Percentiles rank a stretch among this genome's conserved stretches.
Evolutionary conservation across 2,888 invertebrate species (phyloP).

Genomic region (Carcina quercana): DNA sequence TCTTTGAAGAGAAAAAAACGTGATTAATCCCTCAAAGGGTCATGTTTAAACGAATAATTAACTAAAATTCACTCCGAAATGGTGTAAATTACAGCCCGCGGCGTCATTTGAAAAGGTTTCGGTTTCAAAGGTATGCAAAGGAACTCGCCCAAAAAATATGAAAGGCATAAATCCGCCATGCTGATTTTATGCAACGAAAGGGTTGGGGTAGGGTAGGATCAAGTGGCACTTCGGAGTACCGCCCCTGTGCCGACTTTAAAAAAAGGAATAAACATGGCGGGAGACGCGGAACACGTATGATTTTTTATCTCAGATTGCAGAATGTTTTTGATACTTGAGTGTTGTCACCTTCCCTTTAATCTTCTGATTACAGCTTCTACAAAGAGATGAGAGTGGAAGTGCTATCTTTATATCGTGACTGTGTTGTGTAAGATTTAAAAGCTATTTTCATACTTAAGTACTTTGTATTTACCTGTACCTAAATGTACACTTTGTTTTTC

Average conservation of each 20-base stretch:
- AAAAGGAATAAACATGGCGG: conserved; percentile 52
- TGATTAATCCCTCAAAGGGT: not conserved
- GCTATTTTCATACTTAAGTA: too few species aligned
- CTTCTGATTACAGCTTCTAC: conserved; percentile 58
- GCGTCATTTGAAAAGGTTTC: conserved; percentile 53
- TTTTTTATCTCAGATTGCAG: conserved; percentile 21
- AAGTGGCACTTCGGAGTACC: conserved; percentile 65
- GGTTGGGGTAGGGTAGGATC: conserved; percentile 57
- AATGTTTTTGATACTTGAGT: conserved; percentile 10
- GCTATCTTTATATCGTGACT: too few species aligned
- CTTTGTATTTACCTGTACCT: too few species aligned
- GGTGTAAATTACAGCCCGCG: conserved; percentile 64
- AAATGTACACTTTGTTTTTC: too few species aligned
- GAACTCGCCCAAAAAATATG: conserved; percentile 46
- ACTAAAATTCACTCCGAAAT: conserved; percentile 29
- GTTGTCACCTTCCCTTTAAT: conserved; percentile 50
- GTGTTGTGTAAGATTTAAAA: too few species aligned
- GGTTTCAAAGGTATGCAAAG: conserved; percentile 51
- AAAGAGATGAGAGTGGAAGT: too few species aligned
- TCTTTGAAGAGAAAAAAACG: not conserved
- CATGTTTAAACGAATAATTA: conserved; percentile 7
- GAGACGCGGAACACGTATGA: conserved; percentile 25
- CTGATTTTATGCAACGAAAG: conserved; percentile 56
- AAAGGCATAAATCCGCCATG: conserved; percentile 61
- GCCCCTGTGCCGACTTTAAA: conserved; percentile 49